Base-by-base conservation (phyloP, 2,797 vertebrate genomes). In the Alca torda region DNA sequence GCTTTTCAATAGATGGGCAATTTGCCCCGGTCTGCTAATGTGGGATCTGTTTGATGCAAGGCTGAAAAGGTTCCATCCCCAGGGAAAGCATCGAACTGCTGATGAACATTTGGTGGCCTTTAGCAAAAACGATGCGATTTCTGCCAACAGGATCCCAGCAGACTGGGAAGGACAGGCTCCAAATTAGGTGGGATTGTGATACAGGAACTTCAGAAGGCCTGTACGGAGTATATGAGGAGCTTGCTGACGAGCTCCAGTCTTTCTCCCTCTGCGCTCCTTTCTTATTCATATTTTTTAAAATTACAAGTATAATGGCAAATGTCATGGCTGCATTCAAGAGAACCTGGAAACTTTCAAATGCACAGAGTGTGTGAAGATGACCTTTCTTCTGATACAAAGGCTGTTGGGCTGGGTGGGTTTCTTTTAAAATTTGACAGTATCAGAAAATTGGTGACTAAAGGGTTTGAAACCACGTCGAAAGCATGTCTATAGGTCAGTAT, bases 61-160 rank as follows among this genome's bases (percentile, higher is more conserved):
- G 97, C 96, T 97, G 97, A 90, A 97, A 97, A 97, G 97, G 97
- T 97, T 98, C 89, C 95, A 86, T 96, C 97, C 93, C 97, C 3
- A 2, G 97, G 96, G 96, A 97, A 68, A 93, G 93, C 96, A 95
- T 61, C 46, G 46, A 97, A 82, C 96, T 93, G 91, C 94, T 91
- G 93, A 96, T 90, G 96, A 97, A 96, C 97, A 97, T 97, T 97
- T 97, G 96, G 97, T 97, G 97, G 97, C 97, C 97, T 97, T 97
- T 97, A 95, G 92, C 95, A 90, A 81, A 91, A 96, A 76, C 4
- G 3, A 97, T 86, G 90, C 1, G 28, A 77, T 94, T 95, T 84
- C 95, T 97, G 94, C 96, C 97, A 97, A 96, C 15, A 68, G 81
- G 91, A 91, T 97, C 97, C 92, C 96, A 96, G 93, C 91, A 97